Evolutionary conservation across 1,140 invertebrate genomes (phyloP), one percentile per base, ranked within the genome.

Genomic region (Cherax destructor): DNA sequence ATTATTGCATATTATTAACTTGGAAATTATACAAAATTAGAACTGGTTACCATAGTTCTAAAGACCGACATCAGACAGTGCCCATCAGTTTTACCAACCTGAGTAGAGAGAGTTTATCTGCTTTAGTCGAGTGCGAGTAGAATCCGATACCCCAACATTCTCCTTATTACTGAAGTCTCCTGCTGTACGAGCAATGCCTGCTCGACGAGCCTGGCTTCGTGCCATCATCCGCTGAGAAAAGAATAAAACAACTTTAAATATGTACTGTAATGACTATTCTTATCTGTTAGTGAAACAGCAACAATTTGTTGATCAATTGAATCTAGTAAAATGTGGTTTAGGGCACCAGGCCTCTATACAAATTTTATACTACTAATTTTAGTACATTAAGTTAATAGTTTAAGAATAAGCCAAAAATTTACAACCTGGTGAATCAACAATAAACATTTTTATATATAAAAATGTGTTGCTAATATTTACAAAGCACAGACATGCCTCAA

Each of bases 221-320:
- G 87, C 87, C 87, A 89, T 89, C 87, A 89, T 89, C 79, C 65
- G 83, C 87, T 89, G 87, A 21, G 24, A 83, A 83, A 61, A 86
- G 10, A 72, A 59, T 9, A 7, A n/a, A 61, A 65, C 0, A 10
- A 11, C 74, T 74, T 24, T 41, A 30, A 76, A 11, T 21, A n/a
- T n/a, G 24, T 30, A 18, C 16, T 10, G 21, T 4, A 3, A 79
- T 56, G 59, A 18, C 7, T 41, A 56, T 18, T 16, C 24, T 59
- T 65, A 3, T 24, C 1, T 18, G 47, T 72, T 30, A 6, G 18
- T 65, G 56, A 84, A 10, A 61, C 24, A 69, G 59, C 11, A 16
- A 83, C 52, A 16, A 41, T 41, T 76, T n/a, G n/a, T n/a, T 10
- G 2, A 24, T 10, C 9, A 41, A n/a, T 24, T n/a, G 4, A 10